These are phyloP conservation scores for Pelochelys cantorii DNA, from an alignment of 2,797 vertebrate genomes.

Conservation along the genomic window DNA sequence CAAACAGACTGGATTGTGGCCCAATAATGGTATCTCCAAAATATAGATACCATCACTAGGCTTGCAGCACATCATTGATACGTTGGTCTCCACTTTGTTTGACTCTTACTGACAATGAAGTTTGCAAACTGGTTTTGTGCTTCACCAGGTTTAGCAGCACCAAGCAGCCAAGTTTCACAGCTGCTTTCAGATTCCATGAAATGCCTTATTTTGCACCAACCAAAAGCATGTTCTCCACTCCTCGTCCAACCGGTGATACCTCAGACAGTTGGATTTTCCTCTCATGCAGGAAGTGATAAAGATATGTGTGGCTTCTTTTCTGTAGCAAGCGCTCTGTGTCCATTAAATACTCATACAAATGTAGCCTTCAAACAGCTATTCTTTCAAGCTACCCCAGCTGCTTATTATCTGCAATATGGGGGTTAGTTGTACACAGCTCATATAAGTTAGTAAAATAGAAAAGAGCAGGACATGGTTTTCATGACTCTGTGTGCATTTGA, in stretches of 20 bases:
- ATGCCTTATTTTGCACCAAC: conserved; percentile 2
- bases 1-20: neutral
- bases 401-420: neutral
- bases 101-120: neutral
- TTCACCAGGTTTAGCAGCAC: neutral
- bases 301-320: neutral
- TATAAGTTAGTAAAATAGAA: neutral
- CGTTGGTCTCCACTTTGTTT: neutral
- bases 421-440: fast-evolving
- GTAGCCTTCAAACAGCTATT: neutral
- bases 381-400: neutral
- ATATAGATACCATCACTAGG: neutral
- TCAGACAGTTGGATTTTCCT: neutral
- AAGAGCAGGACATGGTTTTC: neutral
- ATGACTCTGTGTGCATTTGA: neutral
- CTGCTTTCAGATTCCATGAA: neutral
- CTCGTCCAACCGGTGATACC: fast-evolving
- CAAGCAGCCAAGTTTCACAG: neutral
- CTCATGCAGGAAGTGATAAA: neutral
- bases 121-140: neutral
- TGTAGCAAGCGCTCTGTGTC: neutral
- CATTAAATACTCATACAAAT: neutral
- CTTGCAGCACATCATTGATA: neutral
- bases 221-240: neutral
- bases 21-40: neutral